Conservation (phyloP, 2,797 vertebrate genomes). For the Esox lucius region DNA sequence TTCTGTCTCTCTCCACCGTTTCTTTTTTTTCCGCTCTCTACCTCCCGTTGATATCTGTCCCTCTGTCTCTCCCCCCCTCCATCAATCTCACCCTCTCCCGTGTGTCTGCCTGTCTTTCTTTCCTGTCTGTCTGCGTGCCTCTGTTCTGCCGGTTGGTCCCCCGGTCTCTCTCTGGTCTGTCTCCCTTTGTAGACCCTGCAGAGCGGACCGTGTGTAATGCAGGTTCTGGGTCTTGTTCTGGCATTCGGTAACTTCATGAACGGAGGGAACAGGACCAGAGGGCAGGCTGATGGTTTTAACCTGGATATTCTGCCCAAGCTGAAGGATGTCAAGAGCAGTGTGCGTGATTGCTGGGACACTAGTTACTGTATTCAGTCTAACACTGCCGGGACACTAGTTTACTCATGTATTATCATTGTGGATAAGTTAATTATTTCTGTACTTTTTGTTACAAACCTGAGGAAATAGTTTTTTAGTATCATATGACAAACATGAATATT, state of each 20-base stretch:
- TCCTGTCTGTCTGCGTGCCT: neutral
- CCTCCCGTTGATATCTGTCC: neutral
- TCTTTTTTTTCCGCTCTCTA: neutral
- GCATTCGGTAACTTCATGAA: slow-evolving; percentile 99
- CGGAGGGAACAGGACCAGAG: slow-evolving; percentile 92
- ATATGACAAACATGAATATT: neutral
- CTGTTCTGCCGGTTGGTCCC: neutral
- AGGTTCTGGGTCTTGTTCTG: slow-evolving; percentile 87
- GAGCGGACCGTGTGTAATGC: slow-evolving; percentile 83
- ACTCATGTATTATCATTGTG: too few relatives aligned
- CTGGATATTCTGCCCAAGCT: slow-evolving; percentile 96
- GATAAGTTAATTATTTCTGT: too few relatives aligned
- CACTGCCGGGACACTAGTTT: neutral
- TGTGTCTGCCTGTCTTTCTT: neutral
- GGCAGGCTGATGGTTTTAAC: slow-evolving; percentile 93
- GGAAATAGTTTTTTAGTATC: neutral
- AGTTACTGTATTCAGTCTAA: neutral
- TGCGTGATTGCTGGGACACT: slow-evolving; percentile 69
- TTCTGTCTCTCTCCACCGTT: neutral
- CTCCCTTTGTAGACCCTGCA: slow-evolving; percentile 74
- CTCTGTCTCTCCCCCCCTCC: neutral
- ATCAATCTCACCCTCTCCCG: neutral
- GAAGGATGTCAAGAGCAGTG: slow-evolving; percentile 97
- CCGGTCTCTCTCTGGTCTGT: neutral
- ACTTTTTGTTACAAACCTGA: neutral